Conservation (phyloP, 2,888 invertebrate genomes). For the Noctua pronuba region DNA sequence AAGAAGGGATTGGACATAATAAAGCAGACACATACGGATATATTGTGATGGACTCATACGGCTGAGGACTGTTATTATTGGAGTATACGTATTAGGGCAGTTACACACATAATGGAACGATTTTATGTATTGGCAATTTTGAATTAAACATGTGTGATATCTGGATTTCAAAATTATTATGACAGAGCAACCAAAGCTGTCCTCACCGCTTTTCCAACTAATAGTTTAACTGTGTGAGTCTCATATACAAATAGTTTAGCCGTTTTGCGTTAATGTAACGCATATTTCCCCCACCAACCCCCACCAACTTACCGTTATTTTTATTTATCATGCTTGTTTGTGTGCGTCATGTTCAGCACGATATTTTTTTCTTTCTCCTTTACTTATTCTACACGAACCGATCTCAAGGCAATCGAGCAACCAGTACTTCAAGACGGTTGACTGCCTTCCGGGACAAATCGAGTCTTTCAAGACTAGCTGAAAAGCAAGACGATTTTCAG, state of each 20-base stretch:
- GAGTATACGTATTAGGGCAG: not conserved
- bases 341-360: not conserved
- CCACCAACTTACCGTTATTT: not conserved
- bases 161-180: not conserved
- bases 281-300: no score
- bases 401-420: not conserved
- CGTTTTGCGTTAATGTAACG: not conserved
- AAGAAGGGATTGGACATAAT: not conserved
- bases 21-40: no score
- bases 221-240: not conserved
- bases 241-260: not conserved
- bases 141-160: not conserved
- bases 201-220: not conserved
- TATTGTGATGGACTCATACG: not conserved
- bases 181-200: not conserved
- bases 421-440: not conserved
- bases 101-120: slow-evolving; percentile 1
- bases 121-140: not conserved
- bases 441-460: not conserved
- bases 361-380: not conserved
- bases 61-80: not conserved
- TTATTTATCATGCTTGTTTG: not conserved
- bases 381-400: not conserved
- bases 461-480: not conserved
- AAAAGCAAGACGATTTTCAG: not conserved